phyloP scores from a whole-genome alignment of 2,888 invertebrate genomes.

The Lottia gigantea region DNA sequence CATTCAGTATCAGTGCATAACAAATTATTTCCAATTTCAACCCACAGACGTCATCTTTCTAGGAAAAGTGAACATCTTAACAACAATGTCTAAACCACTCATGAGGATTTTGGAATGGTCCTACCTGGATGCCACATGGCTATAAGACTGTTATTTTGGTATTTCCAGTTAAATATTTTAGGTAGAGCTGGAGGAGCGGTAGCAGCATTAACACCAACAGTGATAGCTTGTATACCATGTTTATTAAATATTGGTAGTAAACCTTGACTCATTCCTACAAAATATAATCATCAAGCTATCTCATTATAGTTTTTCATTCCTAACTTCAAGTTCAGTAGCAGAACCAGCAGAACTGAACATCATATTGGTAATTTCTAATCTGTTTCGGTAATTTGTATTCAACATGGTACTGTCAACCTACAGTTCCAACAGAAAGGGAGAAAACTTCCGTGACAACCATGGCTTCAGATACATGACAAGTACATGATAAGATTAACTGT shows the following conservation, averaged over 20 bases:
- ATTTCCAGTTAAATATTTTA: slow-evolving; percentile 55
- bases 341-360: too few species aligned
- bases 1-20: neutral
- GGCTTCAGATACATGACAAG: too few species aligned
- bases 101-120: neutral
- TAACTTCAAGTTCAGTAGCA: too few species aligned
- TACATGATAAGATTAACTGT: too few species aligned
- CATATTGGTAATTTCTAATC: too few species aligned
- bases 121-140: slow-evolving; percentile 58
- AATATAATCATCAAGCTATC: slow-evolving; percentile 6
- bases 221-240: slow-evolving; percentile 47
- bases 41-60: too few species aligned
- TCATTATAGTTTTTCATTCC: neutral
- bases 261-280: slow-evolving; percentile 50
- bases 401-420: too few species aligned
- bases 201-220: slow-evolving; percentile 58
- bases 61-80: too few species aligned
- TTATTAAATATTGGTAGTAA: slow-evolving; percentile 48
- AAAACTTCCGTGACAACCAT: too few species aligned
- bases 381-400: too few species aligned
- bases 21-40: neutral
- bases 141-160: slow-evolving; percentile 42
- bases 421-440: too few species aligned
- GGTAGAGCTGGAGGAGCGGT: slow-evolving; percentile 56
- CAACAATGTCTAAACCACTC: too few species aligned